Conservation (phyloP, 2,113 vertebrate genomes). For the Corythoichthys haematopterus region DNA sequence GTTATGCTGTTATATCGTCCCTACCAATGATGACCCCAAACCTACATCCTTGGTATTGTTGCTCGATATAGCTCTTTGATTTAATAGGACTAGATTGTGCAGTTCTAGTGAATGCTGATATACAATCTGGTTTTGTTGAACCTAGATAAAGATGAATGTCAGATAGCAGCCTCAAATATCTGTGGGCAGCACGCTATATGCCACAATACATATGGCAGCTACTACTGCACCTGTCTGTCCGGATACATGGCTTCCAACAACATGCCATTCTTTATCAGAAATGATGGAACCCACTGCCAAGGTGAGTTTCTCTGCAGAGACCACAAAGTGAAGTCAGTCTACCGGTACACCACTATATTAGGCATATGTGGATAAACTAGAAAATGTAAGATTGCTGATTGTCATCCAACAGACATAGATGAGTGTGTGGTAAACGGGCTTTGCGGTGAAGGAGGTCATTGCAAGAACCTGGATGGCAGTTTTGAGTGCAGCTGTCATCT, state of each 20-base stretch:
- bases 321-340: neutral
- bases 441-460: slow-evolving; percentile 78
- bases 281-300: slow-evolving; percentile 88
- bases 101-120: neutral
- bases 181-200: slow-evolving; percentile 85
- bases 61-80: neutral
- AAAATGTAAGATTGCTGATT: neutral
- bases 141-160: slow-evolving; percentile 93
- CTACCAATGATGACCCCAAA: too few relatives aligned
- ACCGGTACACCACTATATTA: too few relatives aligned
- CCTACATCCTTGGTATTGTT: neutral
- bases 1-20: too few relatives aligned
- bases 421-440: slow-evolving; percentile 75
- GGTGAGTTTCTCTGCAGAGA: slow-evolving; percentile 63
- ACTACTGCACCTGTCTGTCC: slow-evolving; percentile 83
- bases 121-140: slow-evolving; percentile 5
- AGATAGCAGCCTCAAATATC: slow-evolving; percentile 78
- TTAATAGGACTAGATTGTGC: neutral
- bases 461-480: slow-evolving; percentile 77
- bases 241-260: slow-evolving; percentile 88
- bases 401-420: slow-evolving; percentile 72
- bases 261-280: slow-evolving; percentile 85
- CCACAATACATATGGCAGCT: slow-evolving; percentile 89
- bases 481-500: slow-evolving; percentile 80
- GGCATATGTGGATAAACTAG: too few relatives aligned